These are phyloP conservation scores for Melanchra persicariae DNA, from an alignment of 2,888 invertebrate genomes.

Conservation along the genomic window DNA sequence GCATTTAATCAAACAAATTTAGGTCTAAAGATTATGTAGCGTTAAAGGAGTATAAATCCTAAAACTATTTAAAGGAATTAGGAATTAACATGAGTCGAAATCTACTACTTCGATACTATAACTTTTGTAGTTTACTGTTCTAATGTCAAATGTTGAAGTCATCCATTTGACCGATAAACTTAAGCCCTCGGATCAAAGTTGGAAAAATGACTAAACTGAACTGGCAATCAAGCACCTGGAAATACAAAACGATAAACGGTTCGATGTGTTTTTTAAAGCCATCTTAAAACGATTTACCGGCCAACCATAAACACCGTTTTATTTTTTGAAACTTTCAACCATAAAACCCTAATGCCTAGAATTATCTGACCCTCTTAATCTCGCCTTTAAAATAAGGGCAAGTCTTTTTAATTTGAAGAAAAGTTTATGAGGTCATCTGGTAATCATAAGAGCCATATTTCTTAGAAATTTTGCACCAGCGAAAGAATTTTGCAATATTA, in stretches of 20 bases:
- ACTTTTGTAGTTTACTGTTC: neutral
- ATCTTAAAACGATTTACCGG: neutral
- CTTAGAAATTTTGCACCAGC: neutral
- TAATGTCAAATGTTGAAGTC: no score
- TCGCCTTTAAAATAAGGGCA: neutral
- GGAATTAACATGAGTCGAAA: no score
- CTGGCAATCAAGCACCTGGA: neutral
- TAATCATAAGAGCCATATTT: no score
- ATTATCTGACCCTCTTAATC: neutral
- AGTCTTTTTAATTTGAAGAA: no score
- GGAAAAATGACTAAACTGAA: neutral
- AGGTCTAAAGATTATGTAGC: neutral
- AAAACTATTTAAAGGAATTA: no score
- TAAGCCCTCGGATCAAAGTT: neutral
- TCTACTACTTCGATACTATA: neutral
- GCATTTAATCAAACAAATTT: neutral
- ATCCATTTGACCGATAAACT: neutral
- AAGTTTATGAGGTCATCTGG: no score
- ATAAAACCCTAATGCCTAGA: no score
- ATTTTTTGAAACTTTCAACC: neutral
- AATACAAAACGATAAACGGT: neutral
- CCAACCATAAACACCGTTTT: neutral
- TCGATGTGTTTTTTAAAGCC: no score
- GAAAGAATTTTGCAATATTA: neutral
- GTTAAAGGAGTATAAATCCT: neutral